These are phyloP conservation scores for Tiaroga cobitis DNA, from an alignment of 2,797 vertebrate genomes.

Conservation along the genomic window DNA sequence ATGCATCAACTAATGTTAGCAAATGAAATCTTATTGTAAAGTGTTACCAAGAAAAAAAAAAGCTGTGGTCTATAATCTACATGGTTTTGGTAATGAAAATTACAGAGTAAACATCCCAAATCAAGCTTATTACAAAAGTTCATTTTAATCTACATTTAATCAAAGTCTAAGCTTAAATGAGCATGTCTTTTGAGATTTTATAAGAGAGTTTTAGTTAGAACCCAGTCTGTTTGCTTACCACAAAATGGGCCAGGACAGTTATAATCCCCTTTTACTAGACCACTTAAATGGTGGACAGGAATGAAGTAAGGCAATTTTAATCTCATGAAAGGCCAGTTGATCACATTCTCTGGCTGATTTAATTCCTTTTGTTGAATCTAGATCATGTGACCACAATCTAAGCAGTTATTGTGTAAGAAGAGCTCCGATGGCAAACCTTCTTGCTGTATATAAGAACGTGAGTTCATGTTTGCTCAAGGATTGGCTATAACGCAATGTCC, in stretches of 20 bases:
- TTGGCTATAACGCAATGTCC: background rate
- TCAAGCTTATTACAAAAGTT: background rate
- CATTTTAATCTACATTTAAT: background rate
- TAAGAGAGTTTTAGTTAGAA: background rate
- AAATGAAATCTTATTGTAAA: no score
- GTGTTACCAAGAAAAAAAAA: no score
- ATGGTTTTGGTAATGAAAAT: background rate
- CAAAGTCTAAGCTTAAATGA: background rate
- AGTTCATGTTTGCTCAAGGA: constrained; percentile 6
- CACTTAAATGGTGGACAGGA: constrained; percentile 22
- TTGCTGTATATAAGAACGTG: background rate
- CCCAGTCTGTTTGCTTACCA: background rate
- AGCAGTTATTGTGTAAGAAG: constrained; percentile 32
- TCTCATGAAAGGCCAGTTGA: constrained; percentile 21
- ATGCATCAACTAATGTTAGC: no score
- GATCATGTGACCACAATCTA: constrained; percentile 42
- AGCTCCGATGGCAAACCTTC: constrained; percentile 7
- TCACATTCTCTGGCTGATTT: constrained; percentile 32
- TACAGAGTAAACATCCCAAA: background rate
- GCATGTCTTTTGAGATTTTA: background rate
- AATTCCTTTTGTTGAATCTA: constrained; percentile 25
- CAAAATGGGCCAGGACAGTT: constrained; percentile 12
- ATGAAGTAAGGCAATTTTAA: constrained; percentile 35
- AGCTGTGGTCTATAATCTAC: background rate
- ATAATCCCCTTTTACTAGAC: constrained; percentile 29